Evolutionary conservation across 2,888 invertebrate genomes (phyloP), one percentile per base, ranked within the genome.

Genomic region (Ormyrus labotus): DNA sequence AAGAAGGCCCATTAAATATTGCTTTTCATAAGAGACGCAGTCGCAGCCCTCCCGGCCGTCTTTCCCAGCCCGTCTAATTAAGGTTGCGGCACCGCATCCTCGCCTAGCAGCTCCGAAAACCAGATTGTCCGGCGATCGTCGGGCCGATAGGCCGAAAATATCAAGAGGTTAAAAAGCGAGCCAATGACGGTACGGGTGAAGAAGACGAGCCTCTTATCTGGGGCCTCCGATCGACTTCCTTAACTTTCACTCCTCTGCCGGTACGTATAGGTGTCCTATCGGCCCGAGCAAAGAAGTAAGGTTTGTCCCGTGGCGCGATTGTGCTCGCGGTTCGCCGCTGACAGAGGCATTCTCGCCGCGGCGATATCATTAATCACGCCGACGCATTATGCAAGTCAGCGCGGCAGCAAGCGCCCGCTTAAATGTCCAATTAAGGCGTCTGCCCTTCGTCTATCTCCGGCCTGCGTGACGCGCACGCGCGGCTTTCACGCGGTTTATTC

Each of bases 361-460:
- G 48, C 61, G 53, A 79, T 79, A 79, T 74, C 79, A 69, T 79
- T 79, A 79, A 79, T 79, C 75, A 75, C 50, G 51, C 53, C 1
- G 13, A 47, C 8, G 60, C 73, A 74, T 69, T 72, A 69, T 67
- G 75, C 75, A 75, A 80, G 75, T 80, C 80, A 78, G 72, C 47
- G 72, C 60, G 45, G 34, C 65, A 51, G 69, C 68, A 48, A 53
- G 53, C 70, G 48, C 71, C n/a, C 47, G 71, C 61, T 73, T 78
- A 80, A 82, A 80, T 80, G 82, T 82, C 82, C 82, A 80, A 82
- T 82, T 82, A 80, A 82, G 81, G 78, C 71, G 73, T 71, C 70
- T 68, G 10, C 34, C 34, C 34, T 34, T 55, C 73, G 19, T 50
- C 64, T 53, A 45, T 57, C 8, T 57, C 3, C 34, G 34, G 34